Evolutionary conservation across 1,140 invertebrate species (phyloP), one percentile per base, ranked within the genome.

Genomic region (Euglossa dilemma): DNA sequence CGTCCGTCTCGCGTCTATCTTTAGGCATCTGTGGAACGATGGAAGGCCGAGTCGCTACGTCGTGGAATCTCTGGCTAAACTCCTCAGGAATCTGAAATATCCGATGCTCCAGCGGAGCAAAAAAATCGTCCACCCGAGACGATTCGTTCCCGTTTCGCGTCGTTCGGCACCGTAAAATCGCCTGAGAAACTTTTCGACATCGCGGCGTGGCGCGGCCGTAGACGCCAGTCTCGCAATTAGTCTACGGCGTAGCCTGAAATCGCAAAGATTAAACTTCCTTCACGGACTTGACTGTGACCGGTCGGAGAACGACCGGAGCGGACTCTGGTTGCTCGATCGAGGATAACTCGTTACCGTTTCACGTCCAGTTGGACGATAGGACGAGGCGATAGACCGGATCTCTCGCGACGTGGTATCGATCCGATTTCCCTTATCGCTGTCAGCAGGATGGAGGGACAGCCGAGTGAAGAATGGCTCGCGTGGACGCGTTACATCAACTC

Each of bases 381-480:
- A 59, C 57, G 6, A 14, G 6, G n/a, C 57, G 12, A 59, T 59
- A 12, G 12, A 61, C 36, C 36, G 36, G 36, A 36, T 36, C 36
- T n/a, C 28, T n/a, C 20, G 45, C 7, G 43, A 69, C 23, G 43
- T 23, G 36, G n/a, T 47, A 28, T 12, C 6, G 16, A 36, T 28
- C 59, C 36, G 36, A 82, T 59, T 69, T 74, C 69, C 45, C 54
- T 20, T 25, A 66, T 73, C 50, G 23, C 50, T 45, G 47, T 52
- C 56, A 25, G 45, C 8, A 23, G 11, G 59, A 8, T 36, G 23
- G 11, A n/a, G 52, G 4, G 36, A 4, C 36, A 36, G 4, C 47
- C 4, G n/a, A 4, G 25, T 14, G n/a, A 6, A 45, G 28, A 54
- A 59, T 12, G 25, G 25, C 25, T 59, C 54, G 28, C n/a, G 54